Evolutionary conservation across 37 sponge, comb jelly and placozoan genomes (phyloP).

Genomic region (Aplysina aerophoba): DNA sequence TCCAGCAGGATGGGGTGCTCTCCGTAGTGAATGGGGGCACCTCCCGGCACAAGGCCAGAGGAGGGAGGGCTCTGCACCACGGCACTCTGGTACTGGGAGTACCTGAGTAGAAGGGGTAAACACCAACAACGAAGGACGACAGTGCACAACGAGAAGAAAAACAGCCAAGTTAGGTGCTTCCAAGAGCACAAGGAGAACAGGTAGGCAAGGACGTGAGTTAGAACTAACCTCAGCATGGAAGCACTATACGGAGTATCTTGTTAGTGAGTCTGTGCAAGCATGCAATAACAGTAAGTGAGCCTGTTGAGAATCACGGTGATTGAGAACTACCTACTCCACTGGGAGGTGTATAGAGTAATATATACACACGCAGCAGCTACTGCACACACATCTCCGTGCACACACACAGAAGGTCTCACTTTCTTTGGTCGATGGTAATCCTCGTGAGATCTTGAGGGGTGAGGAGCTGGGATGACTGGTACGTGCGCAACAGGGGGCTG

Average conservation of each 20-base stretch:
- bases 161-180: no score
- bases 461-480: constrained; percentile 64
- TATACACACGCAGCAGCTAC: no score
- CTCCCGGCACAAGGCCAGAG: not conserved
- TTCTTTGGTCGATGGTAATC: constrained; percentile 69
- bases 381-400: no score
- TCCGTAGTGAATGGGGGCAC: not conserved
- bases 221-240: no score
- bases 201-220: no score
- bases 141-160: not conserved
- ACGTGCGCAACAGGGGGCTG: constrained; percentile 69
- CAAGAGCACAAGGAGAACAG: no score
- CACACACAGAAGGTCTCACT: constrained; percentile 48
- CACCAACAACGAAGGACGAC: not conserved
- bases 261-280: no score
- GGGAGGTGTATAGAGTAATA: no score
- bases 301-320: no score
- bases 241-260: no score
- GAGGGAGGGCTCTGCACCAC: not conserved
- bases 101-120: not conserved
- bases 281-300: no score
- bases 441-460: constrained; percentile 71
- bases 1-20: constrained; percentile 32
- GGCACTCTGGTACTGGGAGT: not conserved
- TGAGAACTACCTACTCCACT: no score